A percentile compares a stretch with the other conserved stretches of the same genome.
These are phyloP conservation scores for Salvelinus fontinalis DNA, from an alignment of 2,113 vertebrate genomes.

Conservation along the genomic window DNA sequence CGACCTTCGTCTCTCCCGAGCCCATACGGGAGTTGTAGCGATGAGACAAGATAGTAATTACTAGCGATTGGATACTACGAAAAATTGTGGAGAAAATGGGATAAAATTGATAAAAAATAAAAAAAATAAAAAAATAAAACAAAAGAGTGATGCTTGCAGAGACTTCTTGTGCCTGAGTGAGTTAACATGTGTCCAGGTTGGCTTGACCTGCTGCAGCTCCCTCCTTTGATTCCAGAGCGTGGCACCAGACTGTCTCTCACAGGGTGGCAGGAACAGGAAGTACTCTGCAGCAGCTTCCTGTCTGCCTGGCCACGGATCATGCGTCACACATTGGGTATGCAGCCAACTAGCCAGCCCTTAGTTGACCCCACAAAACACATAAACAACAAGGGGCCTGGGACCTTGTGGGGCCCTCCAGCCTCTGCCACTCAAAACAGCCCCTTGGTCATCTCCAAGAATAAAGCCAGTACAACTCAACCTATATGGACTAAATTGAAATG, in stretches of 20 bases:
- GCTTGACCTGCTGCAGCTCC: conserved; percentile 33
- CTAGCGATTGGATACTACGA: no score
- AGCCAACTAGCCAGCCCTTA: conserved; percentile 51
- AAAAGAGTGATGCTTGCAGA: conserved; percentile 27
- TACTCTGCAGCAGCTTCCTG: conserved; percentile 73
- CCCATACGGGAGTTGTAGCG: no score
- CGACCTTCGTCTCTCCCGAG: no score
- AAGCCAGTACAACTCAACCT: conserved; percentile 50
- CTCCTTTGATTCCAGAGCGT: conserved; percentile 50
- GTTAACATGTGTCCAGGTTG: conserved; percentile 48
- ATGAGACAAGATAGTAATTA: no score
- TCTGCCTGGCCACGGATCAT: conserved; percentile 55
- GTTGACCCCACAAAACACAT: conserved; percentile 60
- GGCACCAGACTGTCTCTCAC: conserved; percentile 78
- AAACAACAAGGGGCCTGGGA: conserved; percentile 42
- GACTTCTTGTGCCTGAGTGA: conserved; percentile 25
- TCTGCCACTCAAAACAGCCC: conserved; percentile 60
- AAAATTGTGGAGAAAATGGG: no score
- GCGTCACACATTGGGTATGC: conserved; percentile 59
- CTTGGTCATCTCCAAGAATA: conserved; percentile 60
- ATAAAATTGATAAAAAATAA: no score
- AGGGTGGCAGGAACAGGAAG: conserved; percentile 76
- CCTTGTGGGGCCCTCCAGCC: conserved; percentile 36
- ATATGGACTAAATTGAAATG: no score
- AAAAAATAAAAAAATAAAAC: conserved; percentile 26